These are phyloP conservation scores for Drosophila aff. DNA, from an alignment of 1,140 invertebrate species.

Conservation along the genomic window DNA sequence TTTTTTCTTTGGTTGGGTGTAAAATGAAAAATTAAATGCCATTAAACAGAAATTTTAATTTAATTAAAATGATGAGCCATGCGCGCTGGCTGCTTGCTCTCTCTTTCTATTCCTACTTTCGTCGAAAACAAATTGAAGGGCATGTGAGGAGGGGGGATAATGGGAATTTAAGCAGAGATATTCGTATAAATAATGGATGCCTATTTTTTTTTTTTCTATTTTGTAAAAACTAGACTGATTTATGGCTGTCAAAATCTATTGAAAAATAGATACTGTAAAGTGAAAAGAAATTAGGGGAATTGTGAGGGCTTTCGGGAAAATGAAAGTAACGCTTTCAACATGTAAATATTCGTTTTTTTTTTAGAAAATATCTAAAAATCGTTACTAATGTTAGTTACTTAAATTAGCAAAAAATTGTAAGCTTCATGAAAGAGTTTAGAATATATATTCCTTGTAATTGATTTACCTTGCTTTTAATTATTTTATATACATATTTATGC, in stretches of 20 bases:
- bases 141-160: conserved; percentile 10
- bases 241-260: conserved; percentile 17
- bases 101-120: conserved; percentile 20
- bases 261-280: conserved; percentile 5
- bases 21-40: conserved; percentile 47
- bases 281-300: conserved; percentile 10
- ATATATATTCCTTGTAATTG: background rate
- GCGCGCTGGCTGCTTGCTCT: background rate
- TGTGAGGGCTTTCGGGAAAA: background rate
- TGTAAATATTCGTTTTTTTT: background rate
- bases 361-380: background rate
- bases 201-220: background rate
- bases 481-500: background rate
- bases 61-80: conserved; percentile 48
- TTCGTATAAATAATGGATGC: conserved; percentile 25
- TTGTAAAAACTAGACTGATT: conserved; percentile 17
- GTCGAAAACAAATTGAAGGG: conserved; percentile 30
- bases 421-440: background rate
- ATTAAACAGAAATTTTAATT: conserved; percentile 54
- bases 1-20: background rate
- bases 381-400: background rate
- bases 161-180: conserved; percentile 46
- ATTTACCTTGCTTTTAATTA: background rate
- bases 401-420: background rate
- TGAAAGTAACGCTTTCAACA: background rate